phyloP scores from a whole-genome alignment of 2,888 invertebrate species.

The Hirtodrosophila alboralis region DNA sequence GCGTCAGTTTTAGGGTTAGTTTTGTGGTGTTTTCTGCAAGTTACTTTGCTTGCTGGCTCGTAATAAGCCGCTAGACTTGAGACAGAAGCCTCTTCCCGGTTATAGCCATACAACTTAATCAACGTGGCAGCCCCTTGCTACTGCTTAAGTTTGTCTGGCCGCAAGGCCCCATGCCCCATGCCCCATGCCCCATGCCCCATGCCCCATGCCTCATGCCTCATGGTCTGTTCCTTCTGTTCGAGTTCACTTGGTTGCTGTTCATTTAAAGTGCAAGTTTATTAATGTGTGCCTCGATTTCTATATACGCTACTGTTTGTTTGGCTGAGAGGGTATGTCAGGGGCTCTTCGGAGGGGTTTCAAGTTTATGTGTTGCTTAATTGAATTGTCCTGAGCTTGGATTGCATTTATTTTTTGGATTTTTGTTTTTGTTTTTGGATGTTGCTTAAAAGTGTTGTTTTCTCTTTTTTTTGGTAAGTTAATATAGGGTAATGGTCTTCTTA shows the following conservation, averaged over 20 bases:
- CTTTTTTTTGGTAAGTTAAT: too few species aligned
- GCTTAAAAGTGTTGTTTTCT: too few species aligned
- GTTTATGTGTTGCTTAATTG: conserved; percentile 76
- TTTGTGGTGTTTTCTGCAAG: conserved; percentile 47
- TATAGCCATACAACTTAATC: conserved; percentile 70
- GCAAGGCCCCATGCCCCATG: conserved; percentile 22
- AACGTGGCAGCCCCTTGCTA: conserved; percentile 48
- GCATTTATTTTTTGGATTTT: conserved; percentile 38
- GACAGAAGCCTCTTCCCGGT: conserved; percentile 51
- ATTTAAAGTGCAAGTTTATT: conserved; percentile 73
- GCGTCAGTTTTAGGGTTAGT: neutral
- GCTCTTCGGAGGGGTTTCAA: conserved; percentile 52
- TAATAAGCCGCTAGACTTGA: conserved; percentile 70
- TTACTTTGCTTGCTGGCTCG: conserved; percentile 73
- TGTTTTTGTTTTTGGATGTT: conserved; percentile 9
- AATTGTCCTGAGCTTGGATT: conserved; percentile 64
- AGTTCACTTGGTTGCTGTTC: conserved; percentile 52
- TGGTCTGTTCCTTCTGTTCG: too few species aligned
- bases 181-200: neutral
- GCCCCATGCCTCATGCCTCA: conserved; percentile 7
- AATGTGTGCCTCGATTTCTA: conserved; percentile 55
- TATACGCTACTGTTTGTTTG: conserved; percentile 1
- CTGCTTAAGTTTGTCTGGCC: conserved; percentile 72
- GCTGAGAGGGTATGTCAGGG: neutral
- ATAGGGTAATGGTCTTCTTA: conserved; percentile 9